Conservation (phyloP, 2,888 invertebrate genomes). For the Temnothorax ravouxi region DNA sequence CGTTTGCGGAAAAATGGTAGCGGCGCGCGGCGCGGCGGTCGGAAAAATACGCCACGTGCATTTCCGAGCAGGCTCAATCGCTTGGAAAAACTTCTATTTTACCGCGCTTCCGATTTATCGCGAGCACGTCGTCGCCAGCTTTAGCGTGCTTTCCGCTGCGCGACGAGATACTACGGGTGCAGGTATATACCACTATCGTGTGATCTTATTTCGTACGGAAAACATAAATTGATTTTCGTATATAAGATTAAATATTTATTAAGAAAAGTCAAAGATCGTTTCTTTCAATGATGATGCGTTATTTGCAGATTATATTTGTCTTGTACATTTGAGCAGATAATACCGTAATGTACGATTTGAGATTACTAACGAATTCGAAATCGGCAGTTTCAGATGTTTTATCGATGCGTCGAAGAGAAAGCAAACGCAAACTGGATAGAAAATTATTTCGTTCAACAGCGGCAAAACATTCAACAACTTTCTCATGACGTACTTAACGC, state of each 20-base stretch:
- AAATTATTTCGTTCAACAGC: conserved; percentile 24
- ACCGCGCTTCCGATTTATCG: conserved; percentile 56
- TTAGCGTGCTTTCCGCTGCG: conserved; percentile 39
- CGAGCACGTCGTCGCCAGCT: conserved; percentile 50
- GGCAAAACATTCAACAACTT: not conserved
- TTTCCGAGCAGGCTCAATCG: conserved; percentile 54
- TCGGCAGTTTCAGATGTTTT: not conserved
- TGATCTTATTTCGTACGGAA: not conserved
- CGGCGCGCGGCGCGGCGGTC: not conserved
- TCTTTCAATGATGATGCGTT: not conserved
- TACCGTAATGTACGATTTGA: not conserved
- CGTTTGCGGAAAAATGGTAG: conserved; percentile 54
- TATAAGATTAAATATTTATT: not conserved
- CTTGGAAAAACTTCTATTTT: conserved; percentile 54
- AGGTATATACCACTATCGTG: conserved; percentile 6
- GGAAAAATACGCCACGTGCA: conserved; percentile 54
- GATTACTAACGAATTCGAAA: not conserved
- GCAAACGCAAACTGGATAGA: not conserved
- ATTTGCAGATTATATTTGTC: not conserved
- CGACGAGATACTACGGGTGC: conserved; percentile 29
- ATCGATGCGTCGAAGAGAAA: not conserved
- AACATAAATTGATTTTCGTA: conserved; percentile 6
- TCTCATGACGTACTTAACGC: not conserved
- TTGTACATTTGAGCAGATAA: not conserved
- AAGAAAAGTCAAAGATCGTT: not conserved